Percentiles rank a stretch among this genome's conserved stretches.
Conservation (phyloP, 2,113 vertebrate genomes). For the Aix galericulata region DNA sequence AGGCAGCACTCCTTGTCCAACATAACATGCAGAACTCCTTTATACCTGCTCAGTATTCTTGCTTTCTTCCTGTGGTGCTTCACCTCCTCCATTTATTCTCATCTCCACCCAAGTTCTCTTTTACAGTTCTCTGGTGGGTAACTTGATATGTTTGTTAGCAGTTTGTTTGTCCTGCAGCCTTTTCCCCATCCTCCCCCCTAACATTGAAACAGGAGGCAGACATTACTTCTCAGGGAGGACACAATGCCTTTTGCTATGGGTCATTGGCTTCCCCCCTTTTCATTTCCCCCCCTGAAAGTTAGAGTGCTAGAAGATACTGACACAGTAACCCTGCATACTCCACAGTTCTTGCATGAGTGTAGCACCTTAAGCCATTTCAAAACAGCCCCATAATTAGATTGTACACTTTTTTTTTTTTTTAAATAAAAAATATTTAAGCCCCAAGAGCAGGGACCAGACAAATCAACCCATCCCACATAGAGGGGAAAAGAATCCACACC, state of each 20-base stretch:
- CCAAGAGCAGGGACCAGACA: neutral
- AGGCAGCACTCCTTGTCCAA: neutral
- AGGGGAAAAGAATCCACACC: neutral
- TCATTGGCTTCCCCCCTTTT: neutral
- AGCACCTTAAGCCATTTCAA: neutral
- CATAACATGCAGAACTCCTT: neutral
- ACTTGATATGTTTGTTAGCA: neutral
- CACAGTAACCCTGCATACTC: neutral
- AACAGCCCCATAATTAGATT: neutral
- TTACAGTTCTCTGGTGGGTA: fast-evolving
- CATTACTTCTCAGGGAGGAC: neutral
- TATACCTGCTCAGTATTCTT: neutral
- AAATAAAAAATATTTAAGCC: neutral
- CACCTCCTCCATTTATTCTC: neutral
- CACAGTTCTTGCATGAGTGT: neutral
- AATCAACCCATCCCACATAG: neutral
- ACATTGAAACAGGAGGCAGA: neutral
- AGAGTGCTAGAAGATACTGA: neutral
- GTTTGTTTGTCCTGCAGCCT: fast-evolving
- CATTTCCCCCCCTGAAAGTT: neutral
- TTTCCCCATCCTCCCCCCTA: no score
- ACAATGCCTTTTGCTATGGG: neutral
- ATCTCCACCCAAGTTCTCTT: neutral
- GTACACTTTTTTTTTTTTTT: no score
- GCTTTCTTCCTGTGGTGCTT: neutral